Evolutionary conservation across 2,888 invertebrate genomes (phyloP).

Genomic region (Thysanoteuthis rhombus): DNA sequence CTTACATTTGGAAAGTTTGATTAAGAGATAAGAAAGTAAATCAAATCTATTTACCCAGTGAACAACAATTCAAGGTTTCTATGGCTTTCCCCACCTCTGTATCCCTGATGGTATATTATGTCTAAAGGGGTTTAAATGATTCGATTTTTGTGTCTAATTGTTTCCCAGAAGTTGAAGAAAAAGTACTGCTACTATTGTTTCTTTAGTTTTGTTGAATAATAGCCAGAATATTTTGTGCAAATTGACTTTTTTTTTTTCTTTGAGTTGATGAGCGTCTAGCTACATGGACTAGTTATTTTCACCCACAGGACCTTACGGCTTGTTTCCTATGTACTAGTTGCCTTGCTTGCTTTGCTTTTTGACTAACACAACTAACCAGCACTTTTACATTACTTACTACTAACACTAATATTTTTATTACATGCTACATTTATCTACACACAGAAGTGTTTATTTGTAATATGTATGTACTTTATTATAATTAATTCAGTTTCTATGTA

Average conservation of each 20-base stretch:
- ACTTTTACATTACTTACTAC: conserved; percentile 20
- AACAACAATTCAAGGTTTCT: not conserved
- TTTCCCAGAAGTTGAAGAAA: not conserved
- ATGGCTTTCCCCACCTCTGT: not conserved
- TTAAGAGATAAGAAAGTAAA: not conserved
- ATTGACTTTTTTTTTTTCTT: not conserved
- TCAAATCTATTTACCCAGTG: not conserved
- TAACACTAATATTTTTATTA: not conserved
- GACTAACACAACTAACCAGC: conserved; percentile 20
- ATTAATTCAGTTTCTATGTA: not conserved
- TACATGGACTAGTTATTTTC: not conserved
- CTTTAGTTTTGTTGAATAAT: not conserved
- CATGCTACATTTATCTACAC: not conserved
- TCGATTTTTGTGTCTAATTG: not conserved
- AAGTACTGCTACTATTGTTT: not conserved
- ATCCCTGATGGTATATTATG: not conserved
- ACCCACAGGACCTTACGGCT: not conserved
- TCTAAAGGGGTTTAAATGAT: not conserved
- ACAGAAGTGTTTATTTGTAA: not conserved
- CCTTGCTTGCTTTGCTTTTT: conserved; percentile 12
- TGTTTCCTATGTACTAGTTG: not conserved
- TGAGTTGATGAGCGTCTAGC: not conserved
- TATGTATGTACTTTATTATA: not conserved
- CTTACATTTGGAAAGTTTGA: not conserved
- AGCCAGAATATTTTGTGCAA: not conserved